These are phyloP conservation scores for Agriopis leucophaearia DNA, from an alignment of 2,888 invertebrate species.

Conservation along the genomic window DNA sequence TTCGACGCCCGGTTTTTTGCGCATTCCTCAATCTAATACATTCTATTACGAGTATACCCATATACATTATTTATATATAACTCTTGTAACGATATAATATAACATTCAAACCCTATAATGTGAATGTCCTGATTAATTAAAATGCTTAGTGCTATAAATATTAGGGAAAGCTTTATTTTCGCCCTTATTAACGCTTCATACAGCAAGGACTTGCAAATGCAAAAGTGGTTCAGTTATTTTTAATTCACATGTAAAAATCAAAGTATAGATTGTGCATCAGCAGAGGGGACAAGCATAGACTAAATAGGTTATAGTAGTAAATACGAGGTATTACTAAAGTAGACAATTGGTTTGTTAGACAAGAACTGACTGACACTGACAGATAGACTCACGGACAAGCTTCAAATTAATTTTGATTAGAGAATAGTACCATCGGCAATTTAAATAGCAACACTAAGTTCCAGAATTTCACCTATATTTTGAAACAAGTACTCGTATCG, in stretches of 20 bases:
- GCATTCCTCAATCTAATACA: constrained; percentile 18
- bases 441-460: no score
- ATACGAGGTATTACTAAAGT: no score
- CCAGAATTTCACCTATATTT: no score
- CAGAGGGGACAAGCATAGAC: no score
- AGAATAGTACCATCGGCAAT: no score
- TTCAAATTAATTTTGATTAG: no score
- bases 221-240: constrained; percentile 8
- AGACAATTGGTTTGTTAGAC: no score
- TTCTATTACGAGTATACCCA: background rate
- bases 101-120: background rate
- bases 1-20: constrained; percentile 7
- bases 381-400: no score
- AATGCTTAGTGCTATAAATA: background rate
- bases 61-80: constrained; percentile 1
- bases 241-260: background rate
- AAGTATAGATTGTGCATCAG: background rate
- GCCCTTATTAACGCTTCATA: background rate
- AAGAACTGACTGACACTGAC: no score
- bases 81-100: background rate
- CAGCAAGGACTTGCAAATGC: background rate
- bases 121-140: background rate
- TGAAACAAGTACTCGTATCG: no score
- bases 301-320: no score
- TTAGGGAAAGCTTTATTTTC: background rate